Evolutionary conservation across 2,113 vertebrate genomes (phyloP), one percentile per base, ranked within the genome.

Genomic region (Cardinalis cardinalis): DNA sequence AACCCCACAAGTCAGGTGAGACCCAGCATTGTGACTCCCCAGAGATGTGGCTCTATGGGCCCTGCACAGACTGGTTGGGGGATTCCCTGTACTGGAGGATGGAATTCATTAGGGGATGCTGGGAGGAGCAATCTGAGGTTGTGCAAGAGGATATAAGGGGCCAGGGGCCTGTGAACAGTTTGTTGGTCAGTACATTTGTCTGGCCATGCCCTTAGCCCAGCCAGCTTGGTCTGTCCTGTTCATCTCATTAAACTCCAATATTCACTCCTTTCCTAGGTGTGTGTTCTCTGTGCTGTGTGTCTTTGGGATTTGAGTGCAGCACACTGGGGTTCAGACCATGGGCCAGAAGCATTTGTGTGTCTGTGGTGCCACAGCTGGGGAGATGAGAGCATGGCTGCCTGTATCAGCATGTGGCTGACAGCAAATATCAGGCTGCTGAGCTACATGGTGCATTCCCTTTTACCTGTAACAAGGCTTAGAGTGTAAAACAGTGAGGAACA

Each of bases 381-480:
- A 58, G 13, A 9, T 0, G 0, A 2, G 9, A 52, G 11, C 0
- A 1, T 58, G 61, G 20, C 6, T 49, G 10, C 3, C 0, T 7
- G 32, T n/a, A 70, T n/a, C 46, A 52, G 73, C 8, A 4, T 10
- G 38, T 9, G 28, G 19, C 31, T 18, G 5, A 43, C 73, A 46
- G 65, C 13, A 60, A 40, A 31, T 15, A 14, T 29, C 12, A n/a
- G 61, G 20, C 40, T 60, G 70, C 31, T 52, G 46, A 87, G 25
- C 29, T 66, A 7, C 0, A 2, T 2, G 1, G 6, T 58, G 20
- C 26, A 10, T 43, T 60, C 25, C 21, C 14, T 71, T 76, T 25
- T 56, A 51, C 31, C n/a, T 6, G 7, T 48, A 48, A 25, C 31
- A 70, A 28, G 46, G 38, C 32, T 61, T 21, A 2, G 31, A 52